Percentiles rank a stretch among this genome's conserved stretches.
phyloP scores from a whole-genome alignment of 2,888 invertebrate species.

The Ectobius pallidus region DNA sequence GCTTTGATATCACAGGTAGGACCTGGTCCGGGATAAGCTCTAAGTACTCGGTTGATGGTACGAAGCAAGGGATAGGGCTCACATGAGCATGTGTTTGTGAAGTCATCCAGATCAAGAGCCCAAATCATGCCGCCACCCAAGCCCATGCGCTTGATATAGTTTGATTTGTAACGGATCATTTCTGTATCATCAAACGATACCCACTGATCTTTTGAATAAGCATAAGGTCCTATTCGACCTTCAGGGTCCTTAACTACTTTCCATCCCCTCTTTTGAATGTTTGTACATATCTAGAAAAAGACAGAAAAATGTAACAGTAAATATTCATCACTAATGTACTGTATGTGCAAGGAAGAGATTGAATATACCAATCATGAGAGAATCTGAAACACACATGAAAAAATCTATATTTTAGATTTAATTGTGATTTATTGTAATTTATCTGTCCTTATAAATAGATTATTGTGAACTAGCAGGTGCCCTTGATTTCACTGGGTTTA shows the following conservation, averaged over 20 bases:
- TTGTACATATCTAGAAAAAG: slow-evolving; percentile 73
- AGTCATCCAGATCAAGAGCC: slow-evolving; percentile 89
- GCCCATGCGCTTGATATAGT: slow-evolving; percentile 78
- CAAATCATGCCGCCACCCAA: slow-evolving; percentile 89
- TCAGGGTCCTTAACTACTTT: slow-evolving; percentile 76
- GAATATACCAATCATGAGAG: too few relatives aligned
- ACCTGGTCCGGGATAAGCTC: slow-evolving; percentile 69
- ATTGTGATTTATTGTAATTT: too few relatives aligned
- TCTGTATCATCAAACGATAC: slow-evolving; percentile 89
- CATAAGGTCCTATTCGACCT: slow-evolving; percentile 87
- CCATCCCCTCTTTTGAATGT: slow-evolving; percentile 77
- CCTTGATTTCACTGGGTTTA: too few relatives aligned
- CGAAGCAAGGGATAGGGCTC: slow-evolving; percentile 80
- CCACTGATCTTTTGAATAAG: slow-evolving; percentile 85
- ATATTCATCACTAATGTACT: too few relatives aligned
- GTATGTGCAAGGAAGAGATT: too few relatives aligned
- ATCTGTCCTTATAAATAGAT: too few relatives aligned
- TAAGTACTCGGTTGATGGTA: slow-evolving; percentile 80
- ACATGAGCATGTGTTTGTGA: slow-evolving; percentile 79
- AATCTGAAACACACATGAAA: too few relatives aligned
- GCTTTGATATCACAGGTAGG: slow-evolving; percentile 59
- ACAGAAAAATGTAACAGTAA: neutral
- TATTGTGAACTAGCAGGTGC: too few relatives aligned
- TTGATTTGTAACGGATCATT: slow-evolving; percentile 83
- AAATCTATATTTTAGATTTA: too few relatives aligned